Evolutionary conservation across 2,113 vertebrate species (phyloP).

Genomic region (Montifringilla adamsi): DNA sequence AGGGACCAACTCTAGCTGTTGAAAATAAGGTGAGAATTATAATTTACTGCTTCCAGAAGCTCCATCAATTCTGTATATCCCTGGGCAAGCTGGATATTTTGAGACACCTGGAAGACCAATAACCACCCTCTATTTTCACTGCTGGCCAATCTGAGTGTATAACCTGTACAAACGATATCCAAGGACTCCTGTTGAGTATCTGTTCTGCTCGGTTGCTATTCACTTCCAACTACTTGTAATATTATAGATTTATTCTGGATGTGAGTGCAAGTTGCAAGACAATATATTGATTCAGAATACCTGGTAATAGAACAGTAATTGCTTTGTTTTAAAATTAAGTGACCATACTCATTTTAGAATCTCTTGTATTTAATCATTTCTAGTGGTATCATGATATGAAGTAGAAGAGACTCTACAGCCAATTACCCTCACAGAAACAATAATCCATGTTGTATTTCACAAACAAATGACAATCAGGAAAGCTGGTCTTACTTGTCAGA

Average conservation of each 20-base stretch:
- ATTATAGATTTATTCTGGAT: conserved; percentile 56
- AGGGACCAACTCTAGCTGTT: neutral
- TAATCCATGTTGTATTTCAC: neutral
- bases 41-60: conserved; percentile 6
- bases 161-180: neutral
- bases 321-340: conserved; percentile 66
- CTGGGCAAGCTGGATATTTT: neutral
- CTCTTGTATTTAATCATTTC: conserved; percentile 52
- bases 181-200: neutral
- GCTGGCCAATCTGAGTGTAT: neutral
- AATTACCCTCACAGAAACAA: conserved; percentile 24
- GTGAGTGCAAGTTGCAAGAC: conserved; percentile 20
- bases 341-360: conserved; percentile 46
- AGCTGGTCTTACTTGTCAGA: neutral
- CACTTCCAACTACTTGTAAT: conserved; percentile 1
- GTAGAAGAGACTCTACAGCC: conserved; percentile 7
- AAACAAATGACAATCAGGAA: neutral
- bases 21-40: neutral
- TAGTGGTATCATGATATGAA: conserved; percentile 1
- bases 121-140: neutral
- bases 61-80: neutral
- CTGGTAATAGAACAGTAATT: conserved; percentile 65
- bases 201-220: conserved; percentile 2
- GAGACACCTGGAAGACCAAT: neutral
- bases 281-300: conserved; percentile 61